These are phyloP conservation scores for Cremastinae sp. DNA, from an alignment of 2,888 invertebrate genomes.

Conservation along the genomic window DNA sequence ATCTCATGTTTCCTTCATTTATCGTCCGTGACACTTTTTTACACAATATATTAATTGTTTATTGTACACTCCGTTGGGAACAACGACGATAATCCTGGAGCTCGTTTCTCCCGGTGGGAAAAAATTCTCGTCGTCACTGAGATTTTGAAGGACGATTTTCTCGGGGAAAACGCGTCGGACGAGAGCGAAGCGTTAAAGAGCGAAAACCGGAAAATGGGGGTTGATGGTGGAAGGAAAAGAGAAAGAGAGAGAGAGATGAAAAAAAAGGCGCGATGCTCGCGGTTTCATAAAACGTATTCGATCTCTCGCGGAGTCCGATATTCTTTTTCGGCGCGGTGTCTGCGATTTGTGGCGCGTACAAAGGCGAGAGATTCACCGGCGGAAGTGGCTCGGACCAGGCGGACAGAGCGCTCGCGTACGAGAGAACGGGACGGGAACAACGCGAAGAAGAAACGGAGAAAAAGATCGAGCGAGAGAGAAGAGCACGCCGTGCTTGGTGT, in stretches of 20 bases:
- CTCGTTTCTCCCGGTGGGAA: too few species aligned
- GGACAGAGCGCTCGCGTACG: slow-evolving; percentile 47
- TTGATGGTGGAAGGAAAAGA: slow-evolving; percentile 1
- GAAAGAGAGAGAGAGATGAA: neutral
- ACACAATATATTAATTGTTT: too few species aligned
- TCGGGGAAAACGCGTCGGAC: neutral
- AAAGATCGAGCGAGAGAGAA: slow-evolving; percentile 50
- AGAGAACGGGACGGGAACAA: slow-evolving; percentile 56
- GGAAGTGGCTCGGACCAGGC: slow-evolving; percentile 1
- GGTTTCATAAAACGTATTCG: slow-evolving; percentile 36
- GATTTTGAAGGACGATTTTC: too few species aligned
- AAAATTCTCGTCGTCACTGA: too few species aligned
- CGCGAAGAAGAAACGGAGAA: slow-evolving; percentile 40
- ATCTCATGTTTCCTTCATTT: too few species aligned
- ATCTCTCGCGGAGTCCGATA: slow-evolving; percentile 40
- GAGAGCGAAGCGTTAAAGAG: neutral
- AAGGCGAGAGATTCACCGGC: slow-evolving; percentile 52
- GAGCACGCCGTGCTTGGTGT: slow-evolving; percentile 45
- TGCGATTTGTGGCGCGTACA: slow-evolving; percentile 59
- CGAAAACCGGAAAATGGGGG: neutral
- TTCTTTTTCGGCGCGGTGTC: slow-evolving; percentile 39
- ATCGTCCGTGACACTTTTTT: too few species aligned
- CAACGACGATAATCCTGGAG: too few species aligned
- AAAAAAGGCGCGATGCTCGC: slow-evolving; percentile 28
- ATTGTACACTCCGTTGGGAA: too few species aligned